These are phyloP conservation scores for Gorsachius goisagi DNA, from an alignment of 2,113 vertebrate genomes.

Conservation along the genomic window DNA sequence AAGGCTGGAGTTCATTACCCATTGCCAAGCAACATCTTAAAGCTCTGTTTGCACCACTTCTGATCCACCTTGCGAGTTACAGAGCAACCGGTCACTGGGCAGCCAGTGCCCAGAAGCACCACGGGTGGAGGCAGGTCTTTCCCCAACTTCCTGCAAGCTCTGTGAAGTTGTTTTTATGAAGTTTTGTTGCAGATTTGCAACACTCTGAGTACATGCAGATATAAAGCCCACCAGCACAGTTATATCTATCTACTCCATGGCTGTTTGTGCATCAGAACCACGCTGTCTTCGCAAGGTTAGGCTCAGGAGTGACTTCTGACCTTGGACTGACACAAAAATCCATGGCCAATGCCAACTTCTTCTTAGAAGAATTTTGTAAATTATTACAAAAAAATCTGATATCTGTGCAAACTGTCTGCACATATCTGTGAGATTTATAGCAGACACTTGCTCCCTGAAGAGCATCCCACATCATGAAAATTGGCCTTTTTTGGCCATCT, in stretches of 20 bases:
- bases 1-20: not conserved
- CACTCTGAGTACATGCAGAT: accelerated
- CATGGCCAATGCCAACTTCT: accelerated
- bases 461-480: not conserved
- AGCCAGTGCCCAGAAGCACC: not conserved
- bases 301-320: not conserved
- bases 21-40: not conserved
- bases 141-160: not conserved
- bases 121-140: not conserved
- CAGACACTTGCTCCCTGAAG: not conserved
- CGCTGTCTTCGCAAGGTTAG: accelerated
- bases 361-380: not conserved
- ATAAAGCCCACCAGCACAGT: not conserved
- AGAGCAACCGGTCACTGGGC: not conserved
- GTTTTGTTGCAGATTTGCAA: not conserved
- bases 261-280: not conserved
- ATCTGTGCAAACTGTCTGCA: not conserved
- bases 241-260: not conserved
- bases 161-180: not conserved
- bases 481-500: not conserved
- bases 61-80: accelerated
- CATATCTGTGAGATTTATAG: not conserved
- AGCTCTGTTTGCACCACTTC: not conserved
- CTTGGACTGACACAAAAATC: not conserved
- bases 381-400: too few relatives aligned